Evolutionary conservation across 2,797 vertebrate genomes (phyloP).

Genomic region (Rousettus madagascariensis): DNA sequence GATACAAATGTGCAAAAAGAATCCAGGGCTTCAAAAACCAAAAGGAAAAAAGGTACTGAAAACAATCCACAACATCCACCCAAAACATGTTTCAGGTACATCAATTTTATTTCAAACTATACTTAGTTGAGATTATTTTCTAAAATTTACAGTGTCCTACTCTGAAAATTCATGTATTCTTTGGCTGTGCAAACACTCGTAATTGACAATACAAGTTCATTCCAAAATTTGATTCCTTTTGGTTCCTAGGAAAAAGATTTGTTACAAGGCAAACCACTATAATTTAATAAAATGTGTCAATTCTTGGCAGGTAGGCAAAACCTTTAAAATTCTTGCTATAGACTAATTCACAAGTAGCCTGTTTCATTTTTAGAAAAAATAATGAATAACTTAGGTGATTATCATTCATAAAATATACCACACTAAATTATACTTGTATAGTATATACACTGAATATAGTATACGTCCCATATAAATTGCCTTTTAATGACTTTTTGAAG

Average conservation of each 20-base stretch:
- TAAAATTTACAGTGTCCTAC: conserved; percentile 22
- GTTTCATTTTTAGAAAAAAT: conserved; percentile 39
- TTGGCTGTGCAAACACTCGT: not conserved
- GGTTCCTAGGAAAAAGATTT: not conserved
- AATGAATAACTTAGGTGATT: not conserved
- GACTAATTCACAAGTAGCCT: conserved; percentile 2
- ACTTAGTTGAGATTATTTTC: not conserved
- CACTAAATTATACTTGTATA: not conserved
- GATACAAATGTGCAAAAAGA: conserved; percentile 36
- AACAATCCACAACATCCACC: conserved; percentile 16
- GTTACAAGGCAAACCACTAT: conserved; percentile 42
- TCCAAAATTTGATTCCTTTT: conserved; percentile 23
- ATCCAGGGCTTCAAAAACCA: conserved; percentile 18
- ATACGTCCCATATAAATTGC: not conserved
- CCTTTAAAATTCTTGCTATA: conserved; percentile 52
- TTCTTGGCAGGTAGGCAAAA: conserved; percentile 10
- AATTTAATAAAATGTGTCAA: conserved; percentile 31
- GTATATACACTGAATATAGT: not conserved
- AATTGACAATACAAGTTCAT: conserved; percentile 46
- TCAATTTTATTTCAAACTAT: conserved; percentile 13
- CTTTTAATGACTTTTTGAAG: not conserved
- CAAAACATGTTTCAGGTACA: not conserved
- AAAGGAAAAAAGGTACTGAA: not conserved
- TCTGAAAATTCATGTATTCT: conserved; percentile 29
- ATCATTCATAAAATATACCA: conserved; percentile 42